Evolutionary conservation across 1,140 invertebrate species (phyloP), one percentile per base, ranked within the genome.

Genomic region (Drosophila insularis): DNA sequence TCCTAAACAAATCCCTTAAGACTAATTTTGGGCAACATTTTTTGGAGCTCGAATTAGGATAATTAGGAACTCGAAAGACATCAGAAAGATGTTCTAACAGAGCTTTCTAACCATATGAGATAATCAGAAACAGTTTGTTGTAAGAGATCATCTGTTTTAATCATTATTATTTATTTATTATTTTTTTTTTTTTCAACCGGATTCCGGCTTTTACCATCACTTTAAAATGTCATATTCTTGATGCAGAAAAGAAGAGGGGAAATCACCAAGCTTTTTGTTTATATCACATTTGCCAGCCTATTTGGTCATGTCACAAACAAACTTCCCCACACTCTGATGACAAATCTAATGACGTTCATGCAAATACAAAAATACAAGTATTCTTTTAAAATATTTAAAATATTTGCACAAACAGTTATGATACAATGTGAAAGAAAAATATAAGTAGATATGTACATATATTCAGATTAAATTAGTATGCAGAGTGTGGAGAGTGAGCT

Each of bases 251-350:
- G 27, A 32, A 58, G 31, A 4, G 43, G 68, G 68, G 68, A 75
- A 75, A 71, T 43, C 56, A 69, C 63, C 53, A 27, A 53, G 43
- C 43, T 50, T 50, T 27, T 13, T 21, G 43, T 21, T 61, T 35
- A 23, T 23, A 59, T 62, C 31, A 54, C 66, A 64, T 61, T 61
- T 23, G 40, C 55, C 19, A 4, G 40, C 60, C 19, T 4, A 53
- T 10, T 53, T 53, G 17, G 46, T 32, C n/a, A 1, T 11, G 11
- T 1, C 7, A 17, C 50, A 63, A 66, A 23, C 53, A 58, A 75
- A 75, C 63, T 75, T 75, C 58, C 63, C 73, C 68, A 66, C 59
- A 37, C 19, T 37, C 10, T 4, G 39, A 71, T 74, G 72, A 74
- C 68, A 62, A 74, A 74, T 64, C 43, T 55, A 71, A 53, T 80